Base-by-base conservation (phyloP, 2,888 invertebrate genomes). In the Unio delphinus region DNA sequence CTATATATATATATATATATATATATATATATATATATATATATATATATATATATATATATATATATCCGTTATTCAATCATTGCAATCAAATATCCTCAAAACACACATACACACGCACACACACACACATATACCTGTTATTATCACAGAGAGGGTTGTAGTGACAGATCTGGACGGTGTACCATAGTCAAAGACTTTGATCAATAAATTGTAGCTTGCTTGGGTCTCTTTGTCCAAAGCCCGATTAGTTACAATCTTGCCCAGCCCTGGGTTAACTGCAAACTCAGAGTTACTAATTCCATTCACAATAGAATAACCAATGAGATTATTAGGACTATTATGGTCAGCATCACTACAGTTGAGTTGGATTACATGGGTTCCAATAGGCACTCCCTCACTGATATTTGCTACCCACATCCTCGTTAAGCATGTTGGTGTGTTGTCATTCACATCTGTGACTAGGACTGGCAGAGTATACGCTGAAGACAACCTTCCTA, bases 351-450 rank as follows among this genome's bases (percentile, higher is more conserved):
- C 69, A 66, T 86, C 83, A 20, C 70, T 72, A 72, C 84, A 86
- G 45, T 64, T 65, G 4, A 84, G 64, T 34, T 76, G 76, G 20
- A 60, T 66, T 57, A 87, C 78, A 18, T 70, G 61, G 1, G 73
- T 78, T 5, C 73, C 75, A 1, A 74, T 61, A 6, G 79, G 30
- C 1, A 71, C 66, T 20, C 75, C 70, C 63, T 86, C 86, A 0
- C 80, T 62, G 18, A 88, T 60, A 34, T 70, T 73, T 4, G 70
- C 77, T 26, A 65, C 70, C 34, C 78, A 78, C 26, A 70, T 69
- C 7, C 76, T 71, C 55, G 76, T 70, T 5, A 77, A 69, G 64
- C 86, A 88, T 0, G 66, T 69, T 8, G 88, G 88, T 1, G 69
- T 55, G 68, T 86, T 81, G 72, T 87, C 86, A 70, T 87, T 86